Base-by-base conservation (phyloP, 2,888 invertebrate species). In the Phyllotreta striolata region DNA sequence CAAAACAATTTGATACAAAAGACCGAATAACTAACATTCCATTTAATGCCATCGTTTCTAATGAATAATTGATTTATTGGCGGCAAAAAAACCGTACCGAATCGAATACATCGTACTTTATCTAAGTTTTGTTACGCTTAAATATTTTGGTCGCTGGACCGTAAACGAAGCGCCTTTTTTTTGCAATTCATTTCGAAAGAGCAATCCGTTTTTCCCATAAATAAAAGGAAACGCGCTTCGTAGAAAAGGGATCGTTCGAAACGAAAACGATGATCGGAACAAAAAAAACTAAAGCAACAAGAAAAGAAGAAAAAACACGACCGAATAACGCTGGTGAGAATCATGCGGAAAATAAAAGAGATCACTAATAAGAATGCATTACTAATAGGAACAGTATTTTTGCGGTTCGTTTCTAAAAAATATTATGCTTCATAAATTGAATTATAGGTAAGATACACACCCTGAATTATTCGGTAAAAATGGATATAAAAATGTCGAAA, bases 71-170 rank as follows among this genome's bases (percentile, higher is more conserved):
- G 58, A 58, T 58, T 49, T 51, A 58, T 24, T 24, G 40, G 39
- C 49, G 37, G 24, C 38, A 10, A 58, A 57, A 58, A 58, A 58
- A 58, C 12, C 35, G 58, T 40, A 49, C n/a, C 51, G 6, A 51
- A 58, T 58, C 40, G 49, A 58, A 58, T 24, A 35, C 51, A 58
- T 58, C 40, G 34, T 57, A 57, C 47, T 57, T 46, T 57, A 57
- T 47, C 47, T 47, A 58, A 49, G 24, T 24, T 58, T 58, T 35
- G 58, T 49, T 49, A 51, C 49, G 58, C 38, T 58, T 12, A 49
- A 40, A 49, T 58, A 40, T 34, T 58, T 58, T 37, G 49, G 35
- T 39, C 49, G 34, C 10, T 49, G 40, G 37, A 58, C 58, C 58
- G 49, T 58, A 40, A 58, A 58, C 37, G 9, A 34, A 34, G 40